Evolutionary conservation across 1,140 invertebrate genomes (phyloP).

Genomic region (Procambarus virginalis): DNA sequence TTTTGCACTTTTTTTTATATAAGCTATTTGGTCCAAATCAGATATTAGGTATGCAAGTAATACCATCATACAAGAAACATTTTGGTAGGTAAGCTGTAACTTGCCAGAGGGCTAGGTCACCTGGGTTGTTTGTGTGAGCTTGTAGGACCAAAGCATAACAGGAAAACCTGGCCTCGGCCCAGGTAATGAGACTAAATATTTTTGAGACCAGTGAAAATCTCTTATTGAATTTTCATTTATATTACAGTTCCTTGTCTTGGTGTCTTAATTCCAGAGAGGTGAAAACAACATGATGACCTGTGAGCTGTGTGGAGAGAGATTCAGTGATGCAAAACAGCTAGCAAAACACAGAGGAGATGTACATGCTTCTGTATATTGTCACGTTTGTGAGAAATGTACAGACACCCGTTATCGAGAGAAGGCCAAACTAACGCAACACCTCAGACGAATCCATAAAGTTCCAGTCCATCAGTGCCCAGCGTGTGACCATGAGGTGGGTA

Average conservation of each 20-base stretch:
- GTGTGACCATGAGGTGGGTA: conserved; percentile 28
- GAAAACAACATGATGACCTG: neutral
- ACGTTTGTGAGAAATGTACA: conserved; percentile 23
- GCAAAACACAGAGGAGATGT: conserved; percentile 3
- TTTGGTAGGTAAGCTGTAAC: too few relatives aligned
- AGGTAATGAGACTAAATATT: too few relatives aligned
- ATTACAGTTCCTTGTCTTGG: neutral
- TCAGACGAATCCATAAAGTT: conserved; percentile 27
- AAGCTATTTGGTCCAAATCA: too few relatives aligned
- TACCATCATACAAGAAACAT: too few relatives aligned
- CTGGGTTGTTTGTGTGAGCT: too few relatives aligned
- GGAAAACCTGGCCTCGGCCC: too few relatives aligned
- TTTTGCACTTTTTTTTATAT: too few relatives aligned
- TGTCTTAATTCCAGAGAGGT: neutral
- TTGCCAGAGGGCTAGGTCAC: too few relatives aligned
- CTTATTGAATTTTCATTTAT: too few relatives aligned
- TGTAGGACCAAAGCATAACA: too few relatives aligned
- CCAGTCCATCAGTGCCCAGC: conserved; percentile 21
- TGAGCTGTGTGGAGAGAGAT: conserved; percentile 20
- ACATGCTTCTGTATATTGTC: conserved; percentile 16
- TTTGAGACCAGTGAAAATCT: too few relatives aligned
- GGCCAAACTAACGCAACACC: conserved; percentile 44
- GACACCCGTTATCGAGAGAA: conserved; percentile 44
- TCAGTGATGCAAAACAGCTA: conserved; percentile 8
- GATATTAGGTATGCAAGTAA: too few relatives aligned